Evolutionary conservation across 2,113 vertebrate genomes (phyloP).

Genomic region (Apus apus): DNA sequence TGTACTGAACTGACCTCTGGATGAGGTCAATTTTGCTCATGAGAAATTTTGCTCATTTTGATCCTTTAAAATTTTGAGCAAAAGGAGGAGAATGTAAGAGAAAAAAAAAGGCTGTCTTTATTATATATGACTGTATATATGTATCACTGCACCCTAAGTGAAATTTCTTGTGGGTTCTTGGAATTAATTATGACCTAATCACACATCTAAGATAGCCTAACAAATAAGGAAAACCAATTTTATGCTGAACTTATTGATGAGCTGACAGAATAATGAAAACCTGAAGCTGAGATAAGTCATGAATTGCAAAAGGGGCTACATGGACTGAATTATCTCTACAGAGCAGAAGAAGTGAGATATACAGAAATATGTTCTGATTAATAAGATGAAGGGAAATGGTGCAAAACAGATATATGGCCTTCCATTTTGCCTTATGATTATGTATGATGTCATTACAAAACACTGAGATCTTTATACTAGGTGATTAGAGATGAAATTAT

Average conservation of each 20-base stretch:
- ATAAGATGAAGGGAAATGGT: constrained; percentile 72
- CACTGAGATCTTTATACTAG: constrained; percentile 47
- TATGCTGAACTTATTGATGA: neutral
- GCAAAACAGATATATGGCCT: constrained; percentile 50
- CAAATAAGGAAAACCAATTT: neutral
- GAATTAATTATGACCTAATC: neutral
- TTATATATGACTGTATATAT: neutral
- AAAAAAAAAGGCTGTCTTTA: neutral
- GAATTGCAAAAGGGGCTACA: neutral
- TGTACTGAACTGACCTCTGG: too few relatives aligned
- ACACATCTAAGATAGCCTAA: neutral
- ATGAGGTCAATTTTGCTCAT: neutral
- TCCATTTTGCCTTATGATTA: constrained; percentile 69
- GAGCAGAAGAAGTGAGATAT: constrained; percentile 44
- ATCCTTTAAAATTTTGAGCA: neutral
- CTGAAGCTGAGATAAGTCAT: neutral
- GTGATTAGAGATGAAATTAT: neutral
- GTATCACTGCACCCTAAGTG: neutral
- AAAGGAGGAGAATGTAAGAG: neutral
- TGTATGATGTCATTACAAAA: constrained; percentile 42
- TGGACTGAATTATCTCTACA: constrained; percentile 8
- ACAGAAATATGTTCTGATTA: constrained; percentile 64
- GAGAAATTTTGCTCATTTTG: neutral
- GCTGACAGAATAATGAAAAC: neutral
- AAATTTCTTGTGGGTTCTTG: neutral